These are phyloP conservation scores for Tipula helvola DNA, from an alignment of 2,888 invertebrate species.

Conservation along the genomic window DNA sequence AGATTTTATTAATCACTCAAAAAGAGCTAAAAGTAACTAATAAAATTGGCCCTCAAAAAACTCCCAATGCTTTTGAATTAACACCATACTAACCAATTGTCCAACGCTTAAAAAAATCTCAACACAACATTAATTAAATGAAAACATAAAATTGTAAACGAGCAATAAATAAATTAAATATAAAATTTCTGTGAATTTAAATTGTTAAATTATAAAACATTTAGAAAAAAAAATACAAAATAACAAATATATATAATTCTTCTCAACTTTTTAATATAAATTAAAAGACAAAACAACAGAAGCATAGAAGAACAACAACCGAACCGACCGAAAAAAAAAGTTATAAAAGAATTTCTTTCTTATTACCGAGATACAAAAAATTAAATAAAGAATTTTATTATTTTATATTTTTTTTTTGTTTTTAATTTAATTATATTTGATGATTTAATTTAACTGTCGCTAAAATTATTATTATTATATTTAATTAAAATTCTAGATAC, in stretches of 20 bases:
- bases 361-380: not conserved
- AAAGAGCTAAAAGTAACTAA: too few species aligned
- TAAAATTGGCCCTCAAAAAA: too few species aligned
- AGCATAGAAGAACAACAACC: not conserved
- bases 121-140: not conserved
- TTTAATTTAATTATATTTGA: not conserved
- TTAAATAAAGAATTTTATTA: not conserved
- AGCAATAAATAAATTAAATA: not conserved
- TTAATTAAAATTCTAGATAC: not conserved
- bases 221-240: not conserved
- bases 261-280: not conserved
- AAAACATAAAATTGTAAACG: not conserved
- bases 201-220: not conserved
- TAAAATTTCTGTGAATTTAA: not conserved
- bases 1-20: too few species aligned
- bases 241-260: not conserved
- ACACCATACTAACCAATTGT: not conserved
- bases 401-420: not conserved
- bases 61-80: too few species aligned
- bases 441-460: not conserved
- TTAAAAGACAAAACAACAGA: not conserved
- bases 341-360: not conserved
- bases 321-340: not conserved
- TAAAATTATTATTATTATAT: not conserved
- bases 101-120: not conserved